A percentile compares a stretch with the other conserved stretches of the same genome.
Conservation (phyloP, 2,888 invertebrate species). For the Archips crataeganus region DNA sequence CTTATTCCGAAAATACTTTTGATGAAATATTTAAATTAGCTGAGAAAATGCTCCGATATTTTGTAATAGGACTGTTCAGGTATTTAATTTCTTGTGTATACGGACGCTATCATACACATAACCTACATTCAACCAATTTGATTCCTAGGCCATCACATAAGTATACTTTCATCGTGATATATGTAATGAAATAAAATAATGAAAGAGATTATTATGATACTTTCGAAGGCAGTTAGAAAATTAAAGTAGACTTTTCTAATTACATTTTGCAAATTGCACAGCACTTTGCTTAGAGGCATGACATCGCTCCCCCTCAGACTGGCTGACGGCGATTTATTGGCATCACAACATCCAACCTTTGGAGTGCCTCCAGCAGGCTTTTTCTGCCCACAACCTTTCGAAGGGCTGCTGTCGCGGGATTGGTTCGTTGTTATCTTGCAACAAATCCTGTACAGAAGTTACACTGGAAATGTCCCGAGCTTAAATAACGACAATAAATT, state of each 20-base stretch:
- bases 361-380: neutral
- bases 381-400: conserved; percentile 19
- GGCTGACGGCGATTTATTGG: neutral
- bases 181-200: no score
- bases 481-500: no score
- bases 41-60: no score
- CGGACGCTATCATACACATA: no score
- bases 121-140: no score
- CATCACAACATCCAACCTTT: neutral
- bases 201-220: no score
- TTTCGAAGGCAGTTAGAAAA: neutral
- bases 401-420: neutral
- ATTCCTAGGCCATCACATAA: no score
- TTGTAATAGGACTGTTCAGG: no score
- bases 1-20: no score
- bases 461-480: neutral
- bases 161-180: no score
- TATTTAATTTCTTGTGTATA: no score
- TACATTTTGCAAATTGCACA: conserved; percentile 69
- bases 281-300: conserved; percentile 64
- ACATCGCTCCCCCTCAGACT: conserved; percentile 16
- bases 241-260: neutral
- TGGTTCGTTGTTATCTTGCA: neutral
- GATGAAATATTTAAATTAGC: no score
- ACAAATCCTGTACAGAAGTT: neutral